These are phyloP conservation scores for Neolamprologus toae DNA, from an alignment of 2,113 vertebrate genomes.

Conservation along the genomic window DNA sequence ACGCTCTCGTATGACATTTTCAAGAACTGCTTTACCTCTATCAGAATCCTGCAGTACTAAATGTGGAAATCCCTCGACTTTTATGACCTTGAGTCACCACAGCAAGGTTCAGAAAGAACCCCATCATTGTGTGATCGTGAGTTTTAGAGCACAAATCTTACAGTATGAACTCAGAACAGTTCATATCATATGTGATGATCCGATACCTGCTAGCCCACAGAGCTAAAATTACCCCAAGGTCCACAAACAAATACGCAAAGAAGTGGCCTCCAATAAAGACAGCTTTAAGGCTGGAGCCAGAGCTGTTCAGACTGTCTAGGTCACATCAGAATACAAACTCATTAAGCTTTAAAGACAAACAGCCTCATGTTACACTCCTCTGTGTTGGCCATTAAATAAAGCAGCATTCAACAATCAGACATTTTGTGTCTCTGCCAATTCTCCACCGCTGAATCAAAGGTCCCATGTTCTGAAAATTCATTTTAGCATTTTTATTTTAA, in stretches of 20 bases:
- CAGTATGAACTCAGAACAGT: neutral
- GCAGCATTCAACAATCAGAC: neutral
- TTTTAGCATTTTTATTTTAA: neutral
- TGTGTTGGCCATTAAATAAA: neutral
- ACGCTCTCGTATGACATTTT: neutral
- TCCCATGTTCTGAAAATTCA: neutral
- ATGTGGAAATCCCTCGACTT: neutral
- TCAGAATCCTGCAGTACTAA: neutral
- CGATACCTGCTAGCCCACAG: neutral
- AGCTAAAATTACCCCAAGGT: neutral
- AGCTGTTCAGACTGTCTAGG: neutral
- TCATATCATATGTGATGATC: neutral
- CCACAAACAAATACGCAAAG: neutral
- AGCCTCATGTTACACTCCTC: neutral
- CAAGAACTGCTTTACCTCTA: neutral
- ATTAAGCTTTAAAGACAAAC: neutral
- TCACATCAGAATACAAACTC: slow-evolving; percentile 2
- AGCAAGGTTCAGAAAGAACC: neutral
- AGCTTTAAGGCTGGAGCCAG: neutral
- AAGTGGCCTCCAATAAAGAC: neutral
- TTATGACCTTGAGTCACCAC: neutral
- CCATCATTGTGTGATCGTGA: neutral
- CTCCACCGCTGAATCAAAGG: neutral
- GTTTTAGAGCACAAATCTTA: neutral
- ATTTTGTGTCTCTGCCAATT: neutral